phyloP scores from a whole-genome alignment of 2,113 vertebrate species.

The Podiceps cristatus region DNA sequence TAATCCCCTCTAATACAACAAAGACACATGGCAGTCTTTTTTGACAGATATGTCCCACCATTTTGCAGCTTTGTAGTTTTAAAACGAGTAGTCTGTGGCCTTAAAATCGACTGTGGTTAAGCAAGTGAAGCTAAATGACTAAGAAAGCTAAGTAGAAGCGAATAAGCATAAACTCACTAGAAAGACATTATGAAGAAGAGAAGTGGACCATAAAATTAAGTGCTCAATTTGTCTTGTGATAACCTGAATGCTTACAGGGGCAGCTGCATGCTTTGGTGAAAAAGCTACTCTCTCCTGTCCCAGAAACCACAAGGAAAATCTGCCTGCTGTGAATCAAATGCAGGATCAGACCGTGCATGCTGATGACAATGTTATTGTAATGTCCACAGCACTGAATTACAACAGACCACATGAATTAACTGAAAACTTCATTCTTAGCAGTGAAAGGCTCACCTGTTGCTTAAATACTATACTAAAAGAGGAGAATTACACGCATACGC shows the following conservation, averaged over 20 bases:
- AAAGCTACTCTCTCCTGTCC: not conserved
- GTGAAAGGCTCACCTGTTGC: constrained; percentile 5
- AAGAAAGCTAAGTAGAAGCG: not conserved
- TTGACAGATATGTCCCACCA: not conserved
- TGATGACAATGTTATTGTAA: not conserved
- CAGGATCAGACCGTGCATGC: not conserved
- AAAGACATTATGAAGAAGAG: not conserved
- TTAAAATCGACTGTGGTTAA: not conserved
- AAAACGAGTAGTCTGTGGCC: not conserved
- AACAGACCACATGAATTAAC: not conserved
- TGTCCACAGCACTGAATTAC: not conserved
- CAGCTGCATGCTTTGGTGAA: not conserved
- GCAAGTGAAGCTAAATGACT: not conserved
- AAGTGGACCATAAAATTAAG: not conserved
- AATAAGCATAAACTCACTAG: not conserved
- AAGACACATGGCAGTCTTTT: not conserved
- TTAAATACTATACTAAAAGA: not conserved
- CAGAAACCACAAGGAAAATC: not conserved
- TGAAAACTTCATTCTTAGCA: constrained; percentile 17
- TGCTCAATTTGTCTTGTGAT: not conserved
- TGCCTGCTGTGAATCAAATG: not conserved
- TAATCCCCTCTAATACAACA: not conserved
- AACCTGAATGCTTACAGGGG: not conserved
- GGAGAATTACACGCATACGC: not conserved
- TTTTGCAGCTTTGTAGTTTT: not conserved